These are phyloP conservation scores for Vanessa cardui DNA, from an alignment of 2,888 invertebrate genomes.

Conservation along the genomic window DNA sequence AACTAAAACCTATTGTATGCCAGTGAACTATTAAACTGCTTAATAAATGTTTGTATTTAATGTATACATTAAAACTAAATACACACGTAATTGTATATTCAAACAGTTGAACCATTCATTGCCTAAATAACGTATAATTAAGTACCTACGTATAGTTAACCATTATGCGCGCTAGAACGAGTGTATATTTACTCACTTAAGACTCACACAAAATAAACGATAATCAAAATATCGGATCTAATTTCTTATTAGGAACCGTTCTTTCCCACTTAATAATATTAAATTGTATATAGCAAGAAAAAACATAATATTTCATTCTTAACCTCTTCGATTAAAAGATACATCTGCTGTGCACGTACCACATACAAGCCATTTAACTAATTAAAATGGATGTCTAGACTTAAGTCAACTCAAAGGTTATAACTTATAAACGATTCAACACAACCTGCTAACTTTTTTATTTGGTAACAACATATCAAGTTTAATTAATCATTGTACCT, in stretches of 20 bases:
- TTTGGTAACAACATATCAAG: background rate
- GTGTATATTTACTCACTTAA: too few species aligned
- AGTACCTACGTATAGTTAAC: too few species aligned
- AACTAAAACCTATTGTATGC: conserved; percentile 14
- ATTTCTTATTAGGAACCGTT: too few species aligned
- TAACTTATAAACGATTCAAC: background rate
- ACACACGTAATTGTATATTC: background rate
- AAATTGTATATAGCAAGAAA: background rate
- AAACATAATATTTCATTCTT: background rate
- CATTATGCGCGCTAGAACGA: too few species aligned
- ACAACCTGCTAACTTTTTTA: background rate
- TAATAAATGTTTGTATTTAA: background rate
- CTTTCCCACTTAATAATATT: too few species aligned
- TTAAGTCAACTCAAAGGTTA: background rate
- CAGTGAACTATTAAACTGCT: background rate
- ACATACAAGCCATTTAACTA: background rate
- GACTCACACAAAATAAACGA: background rate
- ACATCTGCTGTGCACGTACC: background rate
- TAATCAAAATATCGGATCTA: background rate
- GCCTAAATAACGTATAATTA: too few species aligned
- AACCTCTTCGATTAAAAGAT: background rate
- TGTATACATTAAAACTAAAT: background rate
- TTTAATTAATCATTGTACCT: conserved; percentile 21
- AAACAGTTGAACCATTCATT: too few species aligned
- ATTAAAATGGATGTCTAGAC: conserved; percentile 6